Conservation (phyloP, 2,888 invertebrate species). For the Acanthosepion lycidas region DNA sequence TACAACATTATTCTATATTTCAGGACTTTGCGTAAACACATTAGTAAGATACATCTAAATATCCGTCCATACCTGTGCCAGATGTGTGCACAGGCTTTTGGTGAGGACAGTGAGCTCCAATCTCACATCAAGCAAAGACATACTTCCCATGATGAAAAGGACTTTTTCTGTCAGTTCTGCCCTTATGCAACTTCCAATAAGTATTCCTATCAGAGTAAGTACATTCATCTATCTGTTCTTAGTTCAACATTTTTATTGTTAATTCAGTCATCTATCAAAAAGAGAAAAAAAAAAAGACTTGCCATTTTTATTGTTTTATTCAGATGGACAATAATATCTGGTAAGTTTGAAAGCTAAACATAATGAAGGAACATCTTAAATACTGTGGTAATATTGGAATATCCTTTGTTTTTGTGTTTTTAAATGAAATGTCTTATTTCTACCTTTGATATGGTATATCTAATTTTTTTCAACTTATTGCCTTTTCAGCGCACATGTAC, state of each 20-base stretch:
- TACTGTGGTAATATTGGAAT: no score
- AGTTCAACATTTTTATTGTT: not conserved
- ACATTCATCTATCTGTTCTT: not conserved
- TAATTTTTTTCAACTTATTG: not conserved
- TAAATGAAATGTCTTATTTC: no score
- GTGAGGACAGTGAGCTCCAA: slow-evolving; percentile 62
- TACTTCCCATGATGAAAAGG: slow-evolving; percentile 54
- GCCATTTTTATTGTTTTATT: not conserved
- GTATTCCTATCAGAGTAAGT: slow-evolving; percentile 63
- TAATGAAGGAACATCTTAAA: no score
- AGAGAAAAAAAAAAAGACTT: not conserved
- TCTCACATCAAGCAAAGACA: slow-evolving; percentile 63
- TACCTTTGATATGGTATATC: not conserved
- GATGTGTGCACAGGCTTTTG: slow-evolving; percentile 64
- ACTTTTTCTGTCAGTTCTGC: slow-evolving; percentile 63
- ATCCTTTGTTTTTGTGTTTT: no score
- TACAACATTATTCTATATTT: slow-evolving; percentile 35
- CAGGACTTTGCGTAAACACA: slow-evolving; percentile 63
- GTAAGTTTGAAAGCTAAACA: no score
- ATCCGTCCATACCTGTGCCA: slow-evolving; percentile 67
- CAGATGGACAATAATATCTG: not conserved
- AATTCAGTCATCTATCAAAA: not conserved
- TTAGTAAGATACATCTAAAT: slow-evolving; percentile 62
- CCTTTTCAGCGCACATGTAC: slow-evolving; percentile 59
- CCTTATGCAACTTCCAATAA: slow-evolving; percentile 62